Conservation (phyloP, 2,888 invertebrate species). For the Aphidius colemani region DNA sequence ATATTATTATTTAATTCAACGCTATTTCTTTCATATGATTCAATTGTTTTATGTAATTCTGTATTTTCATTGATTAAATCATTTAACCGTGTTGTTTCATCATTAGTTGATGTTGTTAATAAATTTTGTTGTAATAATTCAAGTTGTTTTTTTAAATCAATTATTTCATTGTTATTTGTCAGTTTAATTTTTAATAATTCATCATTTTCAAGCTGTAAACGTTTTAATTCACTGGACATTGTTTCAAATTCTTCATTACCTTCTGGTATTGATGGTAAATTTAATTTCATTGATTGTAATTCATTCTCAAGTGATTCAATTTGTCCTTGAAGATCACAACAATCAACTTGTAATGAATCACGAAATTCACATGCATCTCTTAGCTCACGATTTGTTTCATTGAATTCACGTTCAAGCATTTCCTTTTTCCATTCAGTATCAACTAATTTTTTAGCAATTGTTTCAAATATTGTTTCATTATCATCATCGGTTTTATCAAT, state of each 20-base stretch:
- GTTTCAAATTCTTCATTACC: constrained; percentile 55
- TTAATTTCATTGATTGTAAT: constrained; percentile 49
- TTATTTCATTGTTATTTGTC: constrained; percentile 63
- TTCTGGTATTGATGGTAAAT: constrained; percentile 55
- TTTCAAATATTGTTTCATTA: constrained; percentile 47
- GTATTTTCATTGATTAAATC: constrained; percentile 47
- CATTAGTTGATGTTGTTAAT: constrained; percentile 52
- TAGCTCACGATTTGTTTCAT: constrained; percentile 51
- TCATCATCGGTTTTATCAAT: constrained; percentile 55
- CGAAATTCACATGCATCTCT: constrained; percentile 47
- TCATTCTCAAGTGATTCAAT: constrained; percentile 51
- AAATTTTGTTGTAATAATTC: constrained; percentile 62
- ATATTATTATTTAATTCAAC: constrained; percentile 45
- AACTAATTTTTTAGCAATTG: constrained; percentile 46
- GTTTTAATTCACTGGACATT: constrained; percentile 58
- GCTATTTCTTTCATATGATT: constrained; percentile 47
- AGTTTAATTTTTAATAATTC: constrained; percentile 62
- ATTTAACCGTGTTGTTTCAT: constrained; percentile 44
- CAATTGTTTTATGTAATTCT: constrained; percentile 57
- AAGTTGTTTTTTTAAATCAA: constrained; percentile 63
- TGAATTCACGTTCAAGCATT: constrained; percentile 55
- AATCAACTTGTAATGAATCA: constrained; percentile 50
- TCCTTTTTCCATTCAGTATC: constrained; percentile 56
- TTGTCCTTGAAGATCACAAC: constrained; percentile 55
- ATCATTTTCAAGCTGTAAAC: constrained; percentile 56